Evolutionary conservation across 2,797 vertebrate genomes (phyloP).

Genomic region (Pseudocheirus occidentalis): DNA sequence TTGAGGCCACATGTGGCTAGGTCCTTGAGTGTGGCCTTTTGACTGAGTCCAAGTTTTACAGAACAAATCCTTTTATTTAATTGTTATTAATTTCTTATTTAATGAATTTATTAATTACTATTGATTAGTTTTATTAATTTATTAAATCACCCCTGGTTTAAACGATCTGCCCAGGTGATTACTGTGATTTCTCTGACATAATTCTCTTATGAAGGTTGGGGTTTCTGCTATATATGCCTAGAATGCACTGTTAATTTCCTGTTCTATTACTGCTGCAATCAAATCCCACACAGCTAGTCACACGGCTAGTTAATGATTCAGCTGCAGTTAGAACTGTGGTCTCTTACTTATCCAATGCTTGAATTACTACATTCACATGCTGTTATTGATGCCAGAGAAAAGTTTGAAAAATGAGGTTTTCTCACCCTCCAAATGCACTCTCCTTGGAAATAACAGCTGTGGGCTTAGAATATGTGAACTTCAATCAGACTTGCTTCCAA

Average conservation of each 20-base stretch:
- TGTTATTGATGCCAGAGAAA: conserved; percentile 31
- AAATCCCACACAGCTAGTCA: not conserved
- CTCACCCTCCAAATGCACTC: not conserved
- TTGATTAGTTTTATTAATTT: too few species aligned
- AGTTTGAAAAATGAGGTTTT: not conserved
- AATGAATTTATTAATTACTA: too few species aligned
- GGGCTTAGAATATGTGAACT: conserved; percentile 35
- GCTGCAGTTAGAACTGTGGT: conserved; percentile 3
- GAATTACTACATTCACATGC: conserved; percentile 20
- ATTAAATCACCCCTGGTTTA: not conserved
- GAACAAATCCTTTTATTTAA: too few species aligned
- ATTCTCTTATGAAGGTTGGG: not conserved
- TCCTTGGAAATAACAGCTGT: not conserved
- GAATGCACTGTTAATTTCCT: not conserved
- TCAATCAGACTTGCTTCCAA: conserved; percentile 24
- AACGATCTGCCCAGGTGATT: not conserved
- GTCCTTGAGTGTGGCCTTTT: too few species aligned
- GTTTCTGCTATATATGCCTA: not conserved
- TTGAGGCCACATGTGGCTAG: too few species aligned
- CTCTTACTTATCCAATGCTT: not conserved
- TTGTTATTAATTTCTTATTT: too few species aligned
- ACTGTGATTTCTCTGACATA: not conserved
- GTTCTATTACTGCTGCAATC: not conserved
- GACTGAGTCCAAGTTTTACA: too few species aligned
- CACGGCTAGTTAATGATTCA: not conserved